These are phyloP conservation scores for Strigamia maritima DNA, from an alignment of 2,888 invertebrate genomes.

Conservation along the genomic window DNA sequence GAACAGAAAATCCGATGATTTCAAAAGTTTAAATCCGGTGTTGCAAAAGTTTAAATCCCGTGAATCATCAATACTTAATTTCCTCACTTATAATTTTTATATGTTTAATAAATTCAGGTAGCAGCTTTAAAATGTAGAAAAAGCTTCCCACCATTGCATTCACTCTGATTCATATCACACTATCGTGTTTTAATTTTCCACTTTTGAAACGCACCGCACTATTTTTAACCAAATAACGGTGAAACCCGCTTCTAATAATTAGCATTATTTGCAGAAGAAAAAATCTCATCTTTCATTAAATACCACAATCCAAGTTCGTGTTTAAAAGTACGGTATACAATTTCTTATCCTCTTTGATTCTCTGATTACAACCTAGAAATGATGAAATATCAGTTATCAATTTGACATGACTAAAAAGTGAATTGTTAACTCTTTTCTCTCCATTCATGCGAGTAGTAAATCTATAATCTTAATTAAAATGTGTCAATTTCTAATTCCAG, in stretches of 20 bases:
- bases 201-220: neutral
- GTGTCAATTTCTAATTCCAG: neutral
- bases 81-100: too few species aligned
- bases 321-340: neutral
- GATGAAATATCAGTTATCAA: neutral
- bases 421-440: neutral
- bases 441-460: neutral
- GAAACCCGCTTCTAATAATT: neutral
- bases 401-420: neutral
- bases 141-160: too few species aligned
- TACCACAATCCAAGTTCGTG: neutral
- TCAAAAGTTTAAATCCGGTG: too few species aligned
- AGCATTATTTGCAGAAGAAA: neutral
- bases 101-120: too few species aligned
- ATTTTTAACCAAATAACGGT: neutral
- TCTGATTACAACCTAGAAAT: neutral
- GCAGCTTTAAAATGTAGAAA: too few species aligned
- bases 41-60: too few species aligned
- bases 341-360: neutral
- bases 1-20: too few species aligned
- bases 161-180: neutral
- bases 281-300: neutral
- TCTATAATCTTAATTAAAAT: slow-evolving; percentile 4
- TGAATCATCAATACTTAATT: too few species aligned
- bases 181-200: neutral